Evolutionary conservation across 2,113 vertebrate genomes (phyloP).

Genomic region (human (Homo sapiens)): DNA sequence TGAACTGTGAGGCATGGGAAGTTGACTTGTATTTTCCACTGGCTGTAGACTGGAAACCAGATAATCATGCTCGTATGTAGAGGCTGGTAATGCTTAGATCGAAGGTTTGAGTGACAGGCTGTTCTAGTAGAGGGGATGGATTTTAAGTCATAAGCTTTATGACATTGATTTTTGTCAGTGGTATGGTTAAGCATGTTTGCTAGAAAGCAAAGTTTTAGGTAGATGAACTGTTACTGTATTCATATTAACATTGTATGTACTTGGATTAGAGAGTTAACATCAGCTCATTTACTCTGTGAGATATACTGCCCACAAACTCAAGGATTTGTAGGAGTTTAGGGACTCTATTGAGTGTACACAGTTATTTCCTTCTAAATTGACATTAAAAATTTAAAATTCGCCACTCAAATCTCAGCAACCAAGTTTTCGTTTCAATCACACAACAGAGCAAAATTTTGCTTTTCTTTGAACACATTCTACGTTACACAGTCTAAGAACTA

Average conservation of each 20-base stretch:
- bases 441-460: not conserved
- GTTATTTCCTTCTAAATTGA: not conserved
- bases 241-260: not conserved
- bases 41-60: not conserved
- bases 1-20: not conserved
- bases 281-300: not conserved
- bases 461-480: not conserved
- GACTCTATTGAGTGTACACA: not conserved
- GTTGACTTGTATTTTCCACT: not conserved
- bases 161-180: not conserved
- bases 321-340: not conserved
- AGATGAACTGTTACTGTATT: not conserved
- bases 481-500: not conserved
- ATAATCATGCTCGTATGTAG: not conserved
- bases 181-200: not conserved
- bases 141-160: not conserved
- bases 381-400: slow-evolving; percentile 27
- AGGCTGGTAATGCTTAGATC: not conserved
- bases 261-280: not conserved
- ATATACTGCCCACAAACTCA: not conserved
- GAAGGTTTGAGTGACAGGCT: not conserved
- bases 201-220: not conserved
- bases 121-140: not conserved
- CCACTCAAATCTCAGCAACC: not conserved
- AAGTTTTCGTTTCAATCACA: slow-evolving; percentile 37